Evolutionary conservation across 2,888 invertebrate species (phyloP).

Genomic region (Malacosoma neustria): DNA sequence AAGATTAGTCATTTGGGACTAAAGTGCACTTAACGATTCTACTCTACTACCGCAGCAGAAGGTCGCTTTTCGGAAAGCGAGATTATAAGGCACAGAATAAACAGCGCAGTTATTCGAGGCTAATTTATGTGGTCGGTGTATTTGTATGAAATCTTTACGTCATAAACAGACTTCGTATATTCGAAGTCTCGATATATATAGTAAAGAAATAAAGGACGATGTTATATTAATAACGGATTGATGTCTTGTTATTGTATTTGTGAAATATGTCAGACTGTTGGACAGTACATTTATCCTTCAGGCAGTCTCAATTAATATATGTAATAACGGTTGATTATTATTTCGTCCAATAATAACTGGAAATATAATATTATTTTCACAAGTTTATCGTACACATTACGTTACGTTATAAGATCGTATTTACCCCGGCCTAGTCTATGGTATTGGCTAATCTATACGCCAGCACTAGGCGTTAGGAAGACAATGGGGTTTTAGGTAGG

Average conservation of each 20-base stretch:
- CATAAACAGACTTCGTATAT: slow-evolving; percentile 16
- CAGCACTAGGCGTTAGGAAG: too few species aligned
- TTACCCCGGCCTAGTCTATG: too few species aligned
- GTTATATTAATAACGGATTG: not conserved
- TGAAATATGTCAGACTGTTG: not conserved
- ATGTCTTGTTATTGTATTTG: not conserved
- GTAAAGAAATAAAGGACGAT: not conserved
- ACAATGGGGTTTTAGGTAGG: too few species aligned
- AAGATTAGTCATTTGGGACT: slow-evolving; percentile 65
- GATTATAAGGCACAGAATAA: slow-evolving; percentile 27
- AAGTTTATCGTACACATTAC: too few species aligned
- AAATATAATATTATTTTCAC: too few species aligned
- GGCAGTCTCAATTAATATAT: too few species aligned
- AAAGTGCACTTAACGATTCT: slow-evolving; percentile 13
- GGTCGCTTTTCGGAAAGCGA: slow-evolving; percentile 14
- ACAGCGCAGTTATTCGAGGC: slow-evolving; percentile 33
- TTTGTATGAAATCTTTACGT: slow-evolving; percentile 20
- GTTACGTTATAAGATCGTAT: too few species aligned
- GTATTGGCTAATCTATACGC: too few species aligned
- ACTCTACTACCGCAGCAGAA: slow-evolving; percentile 7
- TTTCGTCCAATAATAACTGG: too few species aligned
- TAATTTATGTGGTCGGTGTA: slow-evolving; percentile 36
- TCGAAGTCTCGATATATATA: not conserved
- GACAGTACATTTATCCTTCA: too few species aligned
- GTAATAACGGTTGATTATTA: too few species aligned